Conservation (phyloP, 2,113 vertebrate species). For the Coregonus clupeaformis region DNA sequence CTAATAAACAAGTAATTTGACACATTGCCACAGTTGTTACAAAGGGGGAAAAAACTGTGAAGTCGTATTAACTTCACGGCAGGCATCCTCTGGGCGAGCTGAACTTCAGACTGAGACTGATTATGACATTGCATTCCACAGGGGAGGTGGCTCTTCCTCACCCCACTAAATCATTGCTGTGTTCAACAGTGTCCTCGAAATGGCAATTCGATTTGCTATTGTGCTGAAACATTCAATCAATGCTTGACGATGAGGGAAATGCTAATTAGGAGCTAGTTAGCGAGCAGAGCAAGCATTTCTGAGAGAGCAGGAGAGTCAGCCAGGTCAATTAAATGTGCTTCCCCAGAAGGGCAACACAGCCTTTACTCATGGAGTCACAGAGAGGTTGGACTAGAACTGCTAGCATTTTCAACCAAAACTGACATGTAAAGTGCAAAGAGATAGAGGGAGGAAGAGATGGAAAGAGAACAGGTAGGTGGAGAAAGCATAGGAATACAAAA, state of each 20-base stretch:
- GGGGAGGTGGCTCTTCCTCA: constrained; percentile 14
- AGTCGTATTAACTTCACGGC: not conserved
- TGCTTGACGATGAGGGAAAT: constrained; percentile 66
- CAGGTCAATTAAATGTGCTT: constrained; percentile 54
- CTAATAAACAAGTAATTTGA: constrained; percentile 20
- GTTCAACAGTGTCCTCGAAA: constrained; percentile 49
- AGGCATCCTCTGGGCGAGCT: constrained; percentile 18
- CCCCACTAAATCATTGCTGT: constrained; percentile 23
- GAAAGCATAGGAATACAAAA: constrained; percentile 27
- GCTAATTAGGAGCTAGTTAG: constrained; percentile 70
- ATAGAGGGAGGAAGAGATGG: not conserved
- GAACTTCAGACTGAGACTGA: constrained; percentile 34
- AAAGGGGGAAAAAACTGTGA: constrained; percentile 29
- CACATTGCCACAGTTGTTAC: constrained; percentile 18
- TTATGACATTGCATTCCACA: constrained; percentile 36
- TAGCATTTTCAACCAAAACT: not conserved
- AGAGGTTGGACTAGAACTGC: not conserved
- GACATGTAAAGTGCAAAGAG: not conserved
- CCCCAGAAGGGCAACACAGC: constrained; percentile 10
- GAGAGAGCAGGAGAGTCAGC: constrained; percentile 41
- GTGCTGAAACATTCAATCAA: constrained; percentile 69
- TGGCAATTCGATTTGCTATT: constrained; percentile 57
- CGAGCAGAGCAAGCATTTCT: constrained; percentile 58
- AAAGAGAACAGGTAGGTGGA: constrained; percentile 26
- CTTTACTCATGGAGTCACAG: not conserved